Percentiles rank a stretch among this genome's conserved stretches.
These are phyloP conservation scores for Pantelozetes paolii DNA, from an alignment of 2,888 invertebrate species.

Conservation along the genomic window DNA sequence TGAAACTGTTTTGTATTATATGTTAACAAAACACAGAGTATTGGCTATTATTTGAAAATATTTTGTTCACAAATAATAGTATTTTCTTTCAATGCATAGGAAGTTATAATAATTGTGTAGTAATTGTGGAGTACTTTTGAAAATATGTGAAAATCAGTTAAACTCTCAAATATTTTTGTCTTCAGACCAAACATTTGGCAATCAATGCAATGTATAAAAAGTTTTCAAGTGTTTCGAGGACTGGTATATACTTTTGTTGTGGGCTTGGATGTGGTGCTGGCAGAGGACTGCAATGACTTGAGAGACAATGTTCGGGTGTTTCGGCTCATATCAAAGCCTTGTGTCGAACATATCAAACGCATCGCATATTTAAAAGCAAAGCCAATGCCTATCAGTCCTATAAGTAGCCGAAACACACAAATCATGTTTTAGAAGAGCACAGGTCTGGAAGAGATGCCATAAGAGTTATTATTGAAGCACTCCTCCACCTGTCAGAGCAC, in stretches of 20 bases:
- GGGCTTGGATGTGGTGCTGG: not conserved
- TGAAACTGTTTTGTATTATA: no score
- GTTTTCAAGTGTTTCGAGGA: not conserved
- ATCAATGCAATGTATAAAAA: not conserved
- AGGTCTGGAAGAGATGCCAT: conserved; percentile 25
- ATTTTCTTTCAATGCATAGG: not conserved
- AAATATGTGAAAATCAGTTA: conserved; percentile 16
- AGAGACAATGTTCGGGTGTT: not conserved
- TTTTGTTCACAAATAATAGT: no score
- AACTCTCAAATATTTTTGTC: not conserved
- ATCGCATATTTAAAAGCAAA: not conserved
- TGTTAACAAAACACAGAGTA: no score
- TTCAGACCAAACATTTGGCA: conserved; percentile 12
- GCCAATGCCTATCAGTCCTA: not conserved
- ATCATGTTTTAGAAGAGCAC: conserved; percentile 31
- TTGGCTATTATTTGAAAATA: no score
- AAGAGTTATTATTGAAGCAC: conserved; percentile 36
- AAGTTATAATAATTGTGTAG: not conserved
- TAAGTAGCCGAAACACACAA: conserved; percentile 31
- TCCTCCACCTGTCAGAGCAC: conserved; percentile 35
- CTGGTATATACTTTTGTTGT: not conserved
- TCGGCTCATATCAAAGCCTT: conserved; percentile 29
- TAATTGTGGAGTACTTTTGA: not conserved
- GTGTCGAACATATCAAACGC: not conserved
- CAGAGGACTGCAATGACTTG: not conserved